phyloP scores from a whole-genome alignment of 2,888 invertebrate genomes.

The Epinotia bilunana region DNA sequence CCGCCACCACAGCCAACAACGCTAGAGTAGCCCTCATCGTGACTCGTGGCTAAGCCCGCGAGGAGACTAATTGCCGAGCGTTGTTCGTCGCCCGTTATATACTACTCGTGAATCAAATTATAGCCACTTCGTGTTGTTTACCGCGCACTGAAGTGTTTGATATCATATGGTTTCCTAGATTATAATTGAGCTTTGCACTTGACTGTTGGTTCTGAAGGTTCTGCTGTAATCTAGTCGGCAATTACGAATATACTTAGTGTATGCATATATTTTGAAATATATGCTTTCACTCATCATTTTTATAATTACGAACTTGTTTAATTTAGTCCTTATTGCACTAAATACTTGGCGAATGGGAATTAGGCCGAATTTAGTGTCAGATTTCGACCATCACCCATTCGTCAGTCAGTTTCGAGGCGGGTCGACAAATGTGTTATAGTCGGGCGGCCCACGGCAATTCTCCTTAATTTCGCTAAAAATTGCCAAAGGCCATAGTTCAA shows the following conservation, averaged over 20 bases:
- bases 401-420: background rate
- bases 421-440: background rate
- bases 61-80: constrained; percentile 14
- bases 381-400: background rate
- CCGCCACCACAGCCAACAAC: constrained; percentile 45
- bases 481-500: too few species aligned
- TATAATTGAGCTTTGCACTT: constrained; percentile 14
- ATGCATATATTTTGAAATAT: background rate
- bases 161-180: constrained; percentile 22
- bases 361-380: too few species aligned
- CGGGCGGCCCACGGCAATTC: background rate
- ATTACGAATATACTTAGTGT: too few species aligned
- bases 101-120: background rate
- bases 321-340: too few species aligned
- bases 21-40: constrained; percentile 47
- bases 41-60: background rate
- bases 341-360: too few species aligned
- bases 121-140: constrained; percentile 34
- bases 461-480: too few species aligned
- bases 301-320: background rate
- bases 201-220: background rate
- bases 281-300: background rate
- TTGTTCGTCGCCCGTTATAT: constrained; percentile 6
- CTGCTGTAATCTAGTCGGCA: background rate
- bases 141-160: background rate